A percentile compares a stretch with the other conserved stretches of the same genome.
These are phyloP conservation scores for Brachyhypopomus gauderio DNA, from an alignment of 2,113 vertebrate species.

Conservation along the genomic window DNA sequence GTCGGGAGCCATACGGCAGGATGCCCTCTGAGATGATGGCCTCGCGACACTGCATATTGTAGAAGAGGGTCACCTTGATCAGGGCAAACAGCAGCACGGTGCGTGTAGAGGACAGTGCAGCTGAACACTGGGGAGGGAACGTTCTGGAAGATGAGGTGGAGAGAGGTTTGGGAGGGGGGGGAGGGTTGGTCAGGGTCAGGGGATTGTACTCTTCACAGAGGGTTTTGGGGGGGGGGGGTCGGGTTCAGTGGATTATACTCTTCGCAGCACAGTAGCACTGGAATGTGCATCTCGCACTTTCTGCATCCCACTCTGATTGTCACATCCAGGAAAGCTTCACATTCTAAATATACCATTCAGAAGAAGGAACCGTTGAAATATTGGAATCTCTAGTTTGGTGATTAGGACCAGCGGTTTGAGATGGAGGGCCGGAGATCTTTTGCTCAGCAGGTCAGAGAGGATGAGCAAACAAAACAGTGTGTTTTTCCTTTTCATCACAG, in stretches of 20 bases:
- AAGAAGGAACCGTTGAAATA: constrained; percentile 11
- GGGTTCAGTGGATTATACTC: background rate
- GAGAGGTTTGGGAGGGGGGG: no score
- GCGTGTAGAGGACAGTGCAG: constrained; percentile 13
- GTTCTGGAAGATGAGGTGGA: no score
- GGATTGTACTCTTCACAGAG: no score
- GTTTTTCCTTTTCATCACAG: constrained; percentile 21
- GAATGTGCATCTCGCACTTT: background rate
- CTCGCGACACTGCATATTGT: constrained; percentile 41
- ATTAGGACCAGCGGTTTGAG: background rate
- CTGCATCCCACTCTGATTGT: background rate
- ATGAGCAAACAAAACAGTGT: background rate
- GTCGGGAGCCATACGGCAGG: background rate
- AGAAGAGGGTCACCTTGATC: constrained; percentile 48
- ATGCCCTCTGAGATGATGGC: constrained; percentile 1
- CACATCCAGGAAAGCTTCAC: constrained; percentile 23
- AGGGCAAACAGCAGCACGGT: constrained; percentile 27
- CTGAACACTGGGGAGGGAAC: background rate
- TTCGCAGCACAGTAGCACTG: no score
- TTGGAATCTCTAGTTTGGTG: constrained; percentile 20
- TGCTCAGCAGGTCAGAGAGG: background rate
- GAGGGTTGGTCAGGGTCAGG: no score
- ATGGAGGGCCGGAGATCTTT: background rate
- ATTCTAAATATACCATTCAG: constrained; percentile 18
- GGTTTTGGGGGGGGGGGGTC: background rate